These are phyloP conservation scores for Psilopsiagon aymara DNA, from an alignment of 2,113 vertebrate species.

Conservation along the genomic window DNA sequence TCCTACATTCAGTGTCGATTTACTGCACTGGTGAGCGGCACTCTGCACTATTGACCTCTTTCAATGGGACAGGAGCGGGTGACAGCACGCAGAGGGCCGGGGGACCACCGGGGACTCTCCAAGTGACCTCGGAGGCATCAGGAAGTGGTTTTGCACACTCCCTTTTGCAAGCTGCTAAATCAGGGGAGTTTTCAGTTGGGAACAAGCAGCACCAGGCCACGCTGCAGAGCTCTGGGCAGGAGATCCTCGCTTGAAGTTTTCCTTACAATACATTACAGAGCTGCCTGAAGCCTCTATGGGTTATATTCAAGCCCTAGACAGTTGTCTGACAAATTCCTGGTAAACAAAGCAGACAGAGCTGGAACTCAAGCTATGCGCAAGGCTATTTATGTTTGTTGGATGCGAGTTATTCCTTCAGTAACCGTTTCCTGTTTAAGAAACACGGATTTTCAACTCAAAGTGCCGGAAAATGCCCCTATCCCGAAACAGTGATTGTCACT, in stretches of 20 bases:
- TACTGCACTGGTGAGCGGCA: rapidly evolving
- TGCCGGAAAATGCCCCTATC: not conserved
- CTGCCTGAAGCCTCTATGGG: not conserved
- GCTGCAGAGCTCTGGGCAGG: not conserved
- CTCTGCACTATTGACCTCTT: not conserved
- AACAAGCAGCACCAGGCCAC: not conserved
- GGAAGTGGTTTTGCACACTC: rapidly evolving
- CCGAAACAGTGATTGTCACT: not conserved
- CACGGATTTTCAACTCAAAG: not conserved
- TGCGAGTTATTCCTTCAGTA: not conserved
- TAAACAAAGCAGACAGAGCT: slow-evolving; percentile 24
- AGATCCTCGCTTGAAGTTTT: not conserved
- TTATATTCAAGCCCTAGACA: not conserved
- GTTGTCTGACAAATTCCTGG: slow-evolving; percentile 44
- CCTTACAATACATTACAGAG: not conserved
- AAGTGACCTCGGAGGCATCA: rapidly evolving
- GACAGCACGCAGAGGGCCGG: rapidly evolving
- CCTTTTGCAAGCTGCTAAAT: rapidly evolving
- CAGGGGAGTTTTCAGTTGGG: rapidly evolving
- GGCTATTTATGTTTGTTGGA: slow-evolving; percentile 28
- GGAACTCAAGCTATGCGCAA: slow-evolving; percentile 19
- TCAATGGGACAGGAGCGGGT: rapidly evolving
- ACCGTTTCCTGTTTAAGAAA: not conserved
- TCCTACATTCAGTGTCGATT: rapidly evolving
- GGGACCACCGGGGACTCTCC: too few relatives aligned